Base-by-base conservation (phyloP, 2,888 invertebrate species). In the Coenonympha glycerion region DNA sequence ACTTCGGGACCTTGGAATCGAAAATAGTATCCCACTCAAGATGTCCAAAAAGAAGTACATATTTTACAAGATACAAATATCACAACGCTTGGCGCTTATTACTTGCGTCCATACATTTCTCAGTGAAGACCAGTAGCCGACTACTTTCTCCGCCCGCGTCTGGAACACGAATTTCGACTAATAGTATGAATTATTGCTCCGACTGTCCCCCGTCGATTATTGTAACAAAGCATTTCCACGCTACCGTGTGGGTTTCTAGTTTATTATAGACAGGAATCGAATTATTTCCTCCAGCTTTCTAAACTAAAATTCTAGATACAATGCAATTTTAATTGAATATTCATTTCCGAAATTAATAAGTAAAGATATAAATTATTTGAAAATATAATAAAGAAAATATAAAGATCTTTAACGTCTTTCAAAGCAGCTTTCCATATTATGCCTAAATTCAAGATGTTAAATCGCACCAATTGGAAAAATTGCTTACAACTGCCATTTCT, bases 151-250 rank as follows among this genome's bases (percentile, higher is more conserved):
- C 76, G 69, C 59, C 64, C 65, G 65, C 68, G 68, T 67, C 66
- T 69, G 68, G 71, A 82, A 84, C 84, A 83, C 78, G 81, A 85
- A 86, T 76, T 81, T 82, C 80, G 82, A 84, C 86, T 83, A 86
- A 85, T 85, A 79, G 76, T 76, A 77, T 82, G 76, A 85, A 76
- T 80, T 84, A 85, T 83, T 77, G 61, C 69, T 69, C 42, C 40
- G 15, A 39, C 49, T 18, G 39, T 56, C 36, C 47, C 31, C 41
- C 40, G 37, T 41, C 52, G 48, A 52, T 54, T 52, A 48, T 51
- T 51, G 42, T 45, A 53, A 57, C 56, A 56, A 53, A 50, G 49
- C 53, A 31, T 50, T 56, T 53, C 50, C 53, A 44, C 50, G 53
- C 49, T 42, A 41, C 53, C 46, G 49, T 53, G 53, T 53, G 50